Evolutionary conservation across 2,888 invertebrate species (phyloP).

Genomic region (Panopea generosa): DNA sequence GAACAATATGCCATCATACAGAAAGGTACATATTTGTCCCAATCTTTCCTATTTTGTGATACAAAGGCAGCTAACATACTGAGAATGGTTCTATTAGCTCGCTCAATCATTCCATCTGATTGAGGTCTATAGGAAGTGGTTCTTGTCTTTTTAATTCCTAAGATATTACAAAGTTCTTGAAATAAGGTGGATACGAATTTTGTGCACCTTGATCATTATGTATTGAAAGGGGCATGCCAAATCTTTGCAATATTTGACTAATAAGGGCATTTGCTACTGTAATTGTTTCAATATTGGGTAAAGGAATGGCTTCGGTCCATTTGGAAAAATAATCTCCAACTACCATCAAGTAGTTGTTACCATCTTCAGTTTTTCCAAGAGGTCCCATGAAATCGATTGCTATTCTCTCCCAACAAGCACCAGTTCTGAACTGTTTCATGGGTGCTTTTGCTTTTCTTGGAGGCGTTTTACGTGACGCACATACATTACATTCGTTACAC

Average conservation of each 20-base stretch:
- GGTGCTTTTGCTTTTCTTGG: slow-evolving; percentile 8
- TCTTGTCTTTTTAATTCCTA: no score
- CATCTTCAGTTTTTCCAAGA: slow-evolving; percentile 22
- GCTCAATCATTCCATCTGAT: slow-evolving; percentile 7
- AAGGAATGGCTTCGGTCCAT: slow-evolving; percentile 43
- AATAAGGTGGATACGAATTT: slow-evolving; percentile 52
- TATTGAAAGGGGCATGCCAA: slow-evolving; percentile 50
- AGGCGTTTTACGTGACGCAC: background rate
- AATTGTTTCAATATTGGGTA: slow-evolving; percentile 52
- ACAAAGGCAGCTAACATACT: slow-evolving; percentile 4
- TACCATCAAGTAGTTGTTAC: slow-evolving; percentile 48
- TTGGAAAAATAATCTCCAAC: slow-evolving; percentile 59
- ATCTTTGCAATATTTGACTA: slow-evolving; percentile 38
- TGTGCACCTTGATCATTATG: slow-evolving; percentile 60
- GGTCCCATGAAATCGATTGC: slow-evolving; percentile 51
- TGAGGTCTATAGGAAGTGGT: slow-evolving; percentile 21
- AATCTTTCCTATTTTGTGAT: slow-evolving; percentile 24
- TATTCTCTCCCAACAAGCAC: slow-evolving; percentile 31
- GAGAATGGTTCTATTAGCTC: slow-evolving; percentile 4
- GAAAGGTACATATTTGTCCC: slow-evolving; percentile 50
- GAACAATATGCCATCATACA: no score
- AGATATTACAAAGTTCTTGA: no score
- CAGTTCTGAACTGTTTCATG: slow-evolving; percentile 4
- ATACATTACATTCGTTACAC: slow-evolving; percentile 11
- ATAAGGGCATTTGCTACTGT: slow-evolving; percentile 44